phyloP scores from a whole-genome alignment of 2,888 invertebrate genomes.

The Allophyes oxyacanthae region DNA sequence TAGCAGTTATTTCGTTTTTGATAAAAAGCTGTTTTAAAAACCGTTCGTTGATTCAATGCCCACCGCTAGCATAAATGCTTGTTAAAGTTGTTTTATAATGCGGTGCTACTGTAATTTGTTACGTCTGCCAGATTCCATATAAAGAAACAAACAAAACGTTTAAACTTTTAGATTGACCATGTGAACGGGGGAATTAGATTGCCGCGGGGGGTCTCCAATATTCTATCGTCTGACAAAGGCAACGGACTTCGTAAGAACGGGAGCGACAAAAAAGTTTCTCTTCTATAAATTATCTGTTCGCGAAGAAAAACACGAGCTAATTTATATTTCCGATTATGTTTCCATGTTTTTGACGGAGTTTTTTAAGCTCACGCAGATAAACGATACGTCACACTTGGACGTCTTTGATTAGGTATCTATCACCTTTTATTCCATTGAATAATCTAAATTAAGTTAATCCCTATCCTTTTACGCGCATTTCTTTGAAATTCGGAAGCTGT shows the following conservation, averaged over 20 bases:
- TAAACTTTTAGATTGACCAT: constrained; percentile 66
- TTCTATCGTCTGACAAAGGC: constrained; percentile 71
- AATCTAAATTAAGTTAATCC: constrained; percentile 79
- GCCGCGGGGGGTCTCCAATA: constrained; percentile 73
- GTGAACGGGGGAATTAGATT: constrained; percentile 74
- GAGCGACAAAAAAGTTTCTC: constrained; percentile 65
- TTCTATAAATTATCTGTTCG: constrained; percentile 62
- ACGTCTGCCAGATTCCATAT: constrained; percentile 28
- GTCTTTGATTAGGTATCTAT: constrained; percentile 53
- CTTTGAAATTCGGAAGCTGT: constrained; percentile 86
- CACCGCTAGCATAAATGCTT: too few species aligned
- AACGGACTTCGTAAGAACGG: constrained; percentile 63
- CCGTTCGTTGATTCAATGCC: too few species aligned
- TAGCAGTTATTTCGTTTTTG: too few species aligned
- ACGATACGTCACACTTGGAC: constrained; percentile 54
- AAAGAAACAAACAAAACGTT: constrained; percentile 52
- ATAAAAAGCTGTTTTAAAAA: too few species aligned
- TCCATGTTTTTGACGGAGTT: constrained; percentile 36
- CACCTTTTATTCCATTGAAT: constrained; percentile 61
- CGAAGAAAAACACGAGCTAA: constrained; percentile 53
- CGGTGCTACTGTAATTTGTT: constrained; percentile 56
- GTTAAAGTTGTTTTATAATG: constrained; percentile 37
- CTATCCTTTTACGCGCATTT: constrained; percentile 72
- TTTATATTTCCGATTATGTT: constrained; percentile 58
- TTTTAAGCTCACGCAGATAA: constrained; percentile 39